Conservation (phyloP, 2,888 invertebrate species). For the Nipponacmea schrenckii region DNA sequence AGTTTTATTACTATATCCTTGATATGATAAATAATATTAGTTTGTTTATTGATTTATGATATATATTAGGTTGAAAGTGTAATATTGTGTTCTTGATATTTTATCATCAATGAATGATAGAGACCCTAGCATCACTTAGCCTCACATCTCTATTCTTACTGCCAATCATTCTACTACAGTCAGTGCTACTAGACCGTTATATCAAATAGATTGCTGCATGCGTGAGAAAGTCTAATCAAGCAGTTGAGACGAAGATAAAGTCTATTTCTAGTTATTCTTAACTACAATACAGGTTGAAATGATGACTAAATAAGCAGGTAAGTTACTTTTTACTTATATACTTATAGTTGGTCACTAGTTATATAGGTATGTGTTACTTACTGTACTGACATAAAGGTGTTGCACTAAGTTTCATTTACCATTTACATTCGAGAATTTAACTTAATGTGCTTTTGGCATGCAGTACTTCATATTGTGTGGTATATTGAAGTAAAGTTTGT, state of each 20-base stretch:
- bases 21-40: background rate
- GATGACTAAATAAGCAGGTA: background rate
- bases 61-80: background rate
- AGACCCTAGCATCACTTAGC: background rate
- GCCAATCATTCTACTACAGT: slow-evolving; percentile 4
- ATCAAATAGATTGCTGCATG: slow-evolving; percentile 9
- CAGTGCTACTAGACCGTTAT: background rate
- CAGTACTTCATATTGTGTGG: too few relatives aligned
- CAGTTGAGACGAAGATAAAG: slow-evolving; percentile 2
- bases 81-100: background rate
- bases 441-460: too few relatives aligned
- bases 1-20: background rate
- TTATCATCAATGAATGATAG: background rate
- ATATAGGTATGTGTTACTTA: too few relatives aligned
- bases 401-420: too few relatives aligned
- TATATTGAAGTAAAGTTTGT: too few relatives aligned
- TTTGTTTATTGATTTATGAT: background rate
- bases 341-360: too few relatives aligned
- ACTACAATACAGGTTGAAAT: too few relatives aligned
- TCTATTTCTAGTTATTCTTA: background rate
- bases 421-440: too few relatives aligned
- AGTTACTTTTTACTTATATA: background rate
- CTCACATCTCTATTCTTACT: background rate
- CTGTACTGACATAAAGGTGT: too few relatives aligned
- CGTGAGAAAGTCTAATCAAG: slow-evolving; percentile 8